Evolutionary conservation across 2,888 invertebrate species (phyloP), one percentile per base, ranked within the genome.

Genomic region (Rapana venosa): DNA sequence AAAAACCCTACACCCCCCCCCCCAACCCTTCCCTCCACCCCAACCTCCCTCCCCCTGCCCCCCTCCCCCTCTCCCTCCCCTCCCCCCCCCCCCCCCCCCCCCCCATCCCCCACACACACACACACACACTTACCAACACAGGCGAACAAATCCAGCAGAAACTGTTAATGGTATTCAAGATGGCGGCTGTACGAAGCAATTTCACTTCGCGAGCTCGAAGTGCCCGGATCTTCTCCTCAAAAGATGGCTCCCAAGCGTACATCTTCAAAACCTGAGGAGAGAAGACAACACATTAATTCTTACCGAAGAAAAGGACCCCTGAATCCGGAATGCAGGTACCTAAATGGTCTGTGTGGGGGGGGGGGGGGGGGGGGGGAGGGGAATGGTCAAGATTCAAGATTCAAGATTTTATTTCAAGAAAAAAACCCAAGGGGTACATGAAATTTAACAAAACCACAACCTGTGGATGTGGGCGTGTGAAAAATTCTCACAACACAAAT

Each of bases 121-220:
- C 47, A 47, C 47, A 66, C 66, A 79, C 17, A 32, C 95, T 91
- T 89, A 98, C 98, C 97, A 99, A 97, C 96, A 99, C 98, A 17
- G 99, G 99, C 0, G 98, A 98, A 95, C 98, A 98, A 4, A 98
- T 98, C 98, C 98, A 99, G 93, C 98, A 97, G 96, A 99, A 98
- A 86, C 98, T 98, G 35, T 98, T 98, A 61, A 98, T 98, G n/a
- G 95, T 94, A 87, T 94, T 94, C 35, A 95, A 92, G 96, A 98
- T 98, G 0, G 99, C 98, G 0, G 98, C 97, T 93, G 98, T 97
- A 95, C 98, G 98, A 92, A 99, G 97, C 35, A 98, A 98, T n/a
- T 97, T 97, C 95, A 99, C 97, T 97, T 99, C 99, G 95, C 98
- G 98, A 92, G 97, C 97, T 94, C 99, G 97, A 93, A 99, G 98